These are phyloP conservation scores for Lucinisca nassula DNA, from an alignment of 2,888 invertebrate species.

Conservation along the genomic window DNA sequence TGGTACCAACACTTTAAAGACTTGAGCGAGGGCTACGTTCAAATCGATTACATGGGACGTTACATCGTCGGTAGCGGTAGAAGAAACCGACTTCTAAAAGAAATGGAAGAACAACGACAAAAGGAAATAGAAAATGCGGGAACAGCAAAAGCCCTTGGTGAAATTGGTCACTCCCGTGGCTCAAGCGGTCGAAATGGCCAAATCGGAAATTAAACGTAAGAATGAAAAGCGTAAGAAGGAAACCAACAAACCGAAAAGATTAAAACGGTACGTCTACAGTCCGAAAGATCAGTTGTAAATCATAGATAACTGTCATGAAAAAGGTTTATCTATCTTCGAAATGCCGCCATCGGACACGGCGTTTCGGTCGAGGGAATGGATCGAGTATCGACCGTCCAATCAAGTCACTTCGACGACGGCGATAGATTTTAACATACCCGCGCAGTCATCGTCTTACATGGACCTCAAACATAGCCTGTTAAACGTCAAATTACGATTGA, in stretches of 20 bases:
- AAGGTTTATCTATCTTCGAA: constrained; percentile 33
- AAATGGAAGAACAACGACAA: background rate
- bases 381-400: constrained; percentile 37
- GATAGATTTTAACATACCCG: constrained; percentile 40
- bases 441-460: constrained; percentile 32
- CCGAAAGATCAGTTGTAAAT: background rate
- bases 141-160: background rate
- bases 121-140: background rate
- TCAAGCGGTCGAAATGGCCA: constrained; percentile 44
- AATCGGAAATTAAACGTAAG: constrained; percentile 8
- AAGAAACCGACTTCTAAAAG: background rate
- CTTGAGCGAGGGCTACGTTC: too few relatives aligned
- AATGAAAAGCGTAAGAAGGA: background rate
- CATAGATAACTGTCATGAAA: constrained; percentile 16
- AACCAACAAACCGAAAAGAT: background rate
- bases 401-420: constrained; percentile 17
- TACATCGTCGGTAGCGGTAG: constrained; percentile 22
- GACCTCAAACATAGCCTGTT: constrained; percentile 29
- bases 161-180: constrained; percentile 45
- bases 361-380: constrained; percentile 40
- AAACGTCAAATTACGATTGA: constrained; percentile 30
- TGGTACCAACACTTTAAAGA: background rate
- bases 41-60: constrained; percentile 30
- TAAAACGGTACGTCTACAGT: background rate
- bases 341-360: constrained; percentile 23